Evolutionary conservation across 2,797 vertebrate genomes (phyloP).

Genomic region (Falco biarmicus): DNA sequence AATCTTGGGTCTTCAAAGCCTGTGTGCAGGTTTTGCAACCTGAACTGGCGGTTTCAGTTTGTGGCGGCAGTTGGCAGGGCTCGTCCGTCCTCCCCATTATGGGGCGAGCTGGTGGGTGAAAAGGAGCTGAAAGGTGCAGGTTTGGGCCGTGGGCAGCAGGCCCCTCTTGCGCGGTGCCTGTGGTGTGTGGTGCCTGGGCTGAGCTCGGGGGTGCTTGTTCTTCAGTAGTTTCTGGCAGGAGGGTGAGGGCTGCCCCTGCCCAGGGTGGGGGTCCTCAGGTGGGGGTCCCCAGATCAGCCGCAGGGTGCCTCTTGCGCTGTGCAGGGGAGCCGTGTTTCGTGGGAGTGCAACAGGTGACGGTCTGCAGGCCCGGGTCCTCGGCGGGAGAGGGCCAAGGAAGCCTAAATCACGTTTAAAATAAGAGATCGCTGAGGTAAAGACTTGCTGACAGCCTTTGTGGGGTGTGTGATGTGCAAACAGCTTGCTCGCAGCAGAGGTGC

Average conservation of each 20-base stretch:
- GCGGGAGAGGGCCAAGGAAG: not conserved
- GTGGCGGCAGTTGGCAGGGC: not conserved
- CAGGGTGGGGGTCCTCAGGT: too few relatives aligned
- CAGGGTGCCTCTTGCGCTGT: not conserved
- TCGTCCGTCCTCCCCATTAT: rapidly evolving
- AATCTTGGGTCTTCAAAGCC: not conserved
- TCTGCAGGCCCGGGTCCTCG: not conserved
- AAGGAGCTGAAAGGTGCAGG: not conserved
- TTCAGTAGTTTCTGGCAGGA: not conserved
- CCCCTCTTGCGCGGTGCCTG: not conserved
- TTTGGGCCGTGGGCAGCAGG: not conserved
- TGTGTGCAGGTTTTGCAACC: not conserved
- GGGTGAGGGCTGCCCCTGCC: too few relatives aligned
- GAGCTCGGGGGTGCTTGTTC: not conserved
- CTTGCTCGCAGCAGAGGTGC: not conserved
- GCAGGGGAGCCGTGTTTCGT: not conserved
- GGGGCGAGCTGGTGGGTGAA: not conserved
- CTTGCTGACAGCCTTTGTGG: not conserved
- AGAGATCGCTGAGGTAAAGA: not conserved
- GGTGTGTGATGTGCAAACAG: not conserved
- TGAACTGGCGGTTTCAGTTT: not conserved
- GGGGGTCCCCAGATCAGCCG: too few relatives aligned
- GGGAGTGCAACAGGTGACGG: not conserved
- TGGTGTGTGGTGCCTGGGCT: not conserved
- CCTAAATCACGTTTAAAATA: not conserved